A percentile compares a stretch with the other conserved stretches of the same genome.
Evolutionary conservation across 2,113 vertebrate genomes (phyloP).

Genomic region (Epinephelus cyanopodus): DNA sequence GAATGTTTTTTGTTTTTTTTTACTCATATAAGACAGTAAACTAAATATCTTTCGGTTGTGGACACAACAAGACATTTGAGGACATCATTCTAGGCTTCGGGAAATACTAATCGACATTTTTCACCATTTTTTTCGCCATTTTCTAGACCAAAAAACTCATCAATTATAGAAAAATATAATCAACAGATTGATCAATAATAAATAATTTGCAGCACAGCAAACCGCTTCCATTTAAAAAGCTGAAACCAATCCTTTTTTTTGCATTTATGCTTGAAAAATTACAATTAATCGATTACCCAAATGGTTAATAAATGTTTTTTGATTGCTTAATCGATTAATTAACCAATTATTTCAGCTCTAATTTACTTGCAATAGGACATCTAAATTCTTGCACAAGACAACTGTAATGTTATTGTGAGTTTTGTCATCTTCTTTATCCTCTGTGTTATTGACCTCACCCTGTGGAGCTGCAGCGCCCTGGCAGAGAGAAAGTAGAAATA

Average conservation of each 20-base stretch:
- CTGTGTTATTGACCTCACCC: constrained; percentile 34
- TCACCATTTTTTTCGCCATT: too few species aligned
- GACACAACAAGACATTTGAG: too few species aligned
- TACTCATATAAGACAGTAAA: too few species aligned
- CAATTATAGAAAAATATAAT: too few species aligned
- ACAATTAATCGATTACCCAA: not conserved
- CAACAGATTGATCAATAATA: too few species aligned
- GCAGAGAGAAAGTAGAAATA: constrained; percentile 69
- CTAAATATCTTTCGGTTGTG: too few species aligned
- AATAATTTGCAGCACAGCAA: not conserved
- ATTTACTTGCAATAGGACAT: not conserved
- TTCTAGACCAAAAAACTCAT: too few species aligned
- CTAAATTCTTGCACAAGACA: not conserved
- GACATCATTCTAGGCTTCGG: too few species aligned
- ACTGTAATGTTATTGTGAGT: not conserved
- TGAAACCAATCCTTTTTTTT: not conserved
- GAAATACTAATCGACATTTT: too few species aligned
- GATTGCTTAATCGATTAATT: not conserved
- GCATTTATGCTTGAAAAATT: not conserved
- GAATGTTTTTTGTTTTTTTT: too few species aligned
- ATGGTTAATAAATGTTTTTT: not conserved
- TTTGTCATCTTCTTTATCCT: constrained; percentile 11
- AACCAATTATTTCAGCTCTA: not conserved
- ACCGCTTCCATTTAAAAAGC: not conserved
- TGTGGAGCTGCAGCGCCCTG: constrained; percentile 35